These are phyloP conservation scores for Microchrysa polita DNA, from an alignment of 2,888 invertebrate genomes.

Conservation along the genomic window DNA sequence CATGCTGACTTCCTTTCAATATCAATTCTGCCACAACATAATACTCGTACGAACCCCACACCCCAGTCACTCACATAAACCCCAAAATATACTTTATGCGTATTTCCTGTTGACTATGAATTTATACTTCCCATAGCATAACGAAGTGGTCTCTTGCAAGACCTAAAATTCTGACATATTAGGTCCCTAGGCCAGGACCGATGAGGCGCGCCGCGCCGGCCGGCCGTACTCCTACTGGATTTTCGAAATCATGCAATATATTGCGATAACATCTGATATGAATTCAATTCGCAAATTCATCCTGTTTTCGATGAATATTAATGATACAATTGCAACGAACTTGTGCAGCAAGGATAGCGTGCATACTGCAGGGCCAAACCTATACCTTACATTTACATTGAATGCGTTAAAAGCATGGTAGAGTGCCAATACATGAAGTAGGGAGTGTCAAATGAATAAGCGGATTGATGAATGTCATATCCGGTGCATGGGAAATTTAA, in stretches of 20 bases:
- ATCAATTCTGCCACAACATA: too few species aligned
- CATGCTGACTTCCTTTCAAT: too few species aligned
- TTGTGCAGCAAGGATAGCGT: not conserved
- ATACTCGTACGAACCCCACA: too few species aligned
- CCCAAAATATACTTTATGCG: too few species aligned
- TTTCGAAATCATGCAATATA: not conserved
- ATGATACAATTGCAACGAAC: not conserved
- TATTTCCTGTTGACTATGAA: too few species aligned
- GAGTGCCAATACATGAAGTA: not conserved
- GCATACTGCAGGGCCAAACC: too few species aligned
- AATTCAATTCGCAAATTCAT: slow-evolving; percentile 35
- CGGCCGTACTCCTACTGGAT: not conserved
- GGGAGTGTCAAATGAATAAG: slow-evolving; percentile 10
- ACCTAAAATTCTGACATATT: too few species aligned
- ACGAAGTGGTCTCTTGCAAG: too few species aligned
- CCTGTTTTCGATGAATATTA: slow-evolving; percentile 27
- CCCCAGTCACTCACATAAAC: too few species aligned
- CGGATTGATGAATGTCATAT: slow-evolving; percentile 5
- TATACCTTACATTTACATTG: too few species aligned
- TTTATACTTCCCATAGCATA: too few species aligned
- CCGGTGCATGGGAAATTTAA: not conserved
- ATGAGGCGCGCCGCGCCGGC: not conserved
- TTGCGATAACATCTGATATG: not conserved
- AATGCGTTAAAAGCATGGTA: too few species aligned
- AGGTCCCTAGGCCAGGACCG: not conserved